A percentile compares a stretch with the other conserved stretches of the same genome.
phyloP scores from a whole-genome alignment of 2,888 invertebrate genomes.

The Ophion obscuratus region DNA sequence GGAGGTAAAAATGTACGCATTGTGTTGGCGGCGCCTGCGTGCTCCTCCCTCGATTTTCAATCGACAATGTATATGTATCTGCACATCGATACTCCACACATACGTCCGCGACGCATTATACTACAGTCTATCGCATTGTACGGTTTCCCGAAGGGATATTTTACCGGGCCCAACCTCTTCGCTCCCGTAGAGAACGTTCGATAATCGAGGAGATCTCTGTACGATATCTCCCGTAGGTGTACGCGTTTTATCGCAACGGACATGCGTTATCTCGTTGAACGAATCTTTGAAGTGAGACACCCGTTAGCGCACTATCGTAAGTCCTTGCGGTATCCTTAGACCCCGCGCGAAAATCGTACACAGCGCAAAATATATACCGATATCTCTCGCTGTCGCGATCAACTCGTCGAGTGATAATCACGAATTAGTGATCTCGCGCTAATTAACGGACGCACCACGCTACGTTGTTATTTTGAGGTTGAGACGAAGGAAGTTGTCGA shows the following conservation, averaged over 20 bases:
- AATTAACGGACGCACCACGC: not conserved
- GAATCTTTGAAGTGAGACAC: conserved; percentile 57
- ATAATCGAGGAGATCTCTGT: conserved; percentile 60
- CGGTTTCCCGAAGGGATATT: conserved; percentile 11
- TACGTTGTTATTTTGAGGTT: not conserved
- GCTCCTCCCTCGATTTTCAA: conserved; percentile 63
- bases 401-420: conserved; percentile 23
- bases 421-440: not conserved
- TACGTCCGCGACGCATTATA: conserved; percentile 35
- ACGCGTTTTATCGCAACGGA: conserved; percentile 32
- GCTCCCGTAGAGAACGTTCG: conserved; percentile 44
- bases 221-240: conserved; percentile 47
- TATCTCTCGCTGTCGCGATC: not conserved
- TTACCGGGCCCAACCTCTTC: conserved; percentile 38
- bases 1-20: conserved; percentile 64
- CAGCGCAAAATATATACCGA: not conserved
- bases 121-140: conserved; percentile 41
- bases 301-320: conserved; percentile 57
- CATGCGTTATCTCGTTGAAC: conserved; percentile 53
- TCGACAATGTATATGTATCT: conserved; percentile 31
- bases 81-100: not conserved
- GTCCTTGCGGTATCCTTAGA: conserved; percentile 47
- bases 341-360: conserved; percentile 6
- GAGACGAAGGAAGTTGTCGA: not conserved
- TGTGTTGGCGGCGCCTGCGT: conserved; percentile 63